These are phyloP conservation scores for Sapayoa aenigma DNA, from an alignment of 2,113 vertebrate species.

Conservation along the genomic window DNA sequence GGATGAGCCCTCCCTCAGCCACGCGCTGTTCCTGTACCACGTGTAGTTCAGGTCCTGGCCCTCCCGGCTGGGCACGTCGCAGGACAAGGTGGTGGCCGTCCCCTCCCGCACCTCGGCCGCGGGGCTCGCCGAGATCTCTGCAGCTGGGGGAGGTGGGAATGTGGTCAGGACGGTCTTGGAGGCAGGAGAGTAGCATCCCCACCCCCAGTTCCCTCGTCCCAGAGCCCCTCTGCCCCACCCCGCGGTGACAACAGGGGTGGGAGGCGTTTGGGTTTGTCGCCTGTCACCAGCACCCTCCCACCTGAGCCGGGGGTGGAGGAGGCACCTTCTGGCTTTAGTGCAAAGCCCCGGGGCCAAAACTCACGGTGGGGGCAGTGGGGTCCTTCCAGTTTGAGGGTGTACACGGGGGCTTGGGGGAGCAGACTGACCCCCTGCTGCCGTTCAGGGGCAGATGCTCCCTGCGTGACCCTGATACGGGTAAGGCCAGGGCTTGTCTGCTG, in stretches of 20 bases:
- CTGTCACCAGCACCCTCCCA: background rate
- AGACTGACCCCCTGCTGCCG: background rate
- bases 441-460: accelerated
- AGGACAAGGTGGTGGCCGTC: conserved; percentile 54
- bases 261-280: accelerated
- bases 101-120: conserved; percentile 51
- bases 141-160: background rate
- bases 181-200: accelerated
- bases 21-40: conserved; percentile 71
- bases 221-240: background rate
- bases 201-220: accelerated
- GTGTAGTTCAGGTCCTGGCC: conserved; percentile 51
- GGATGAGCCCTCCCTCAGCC: background rate
- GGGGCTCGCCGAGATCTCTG: conserved; percentile 42
- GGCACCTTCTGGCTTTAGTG: background rate
- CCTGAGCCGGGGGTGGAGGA: background rate
- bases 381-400: too few species aligned
- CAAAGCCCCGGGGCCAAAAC: background rate
- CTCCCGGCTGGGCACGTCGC: conserved; percentile 32
- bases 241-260: background rate
- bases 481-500: background rate
- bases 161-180: accelerated
- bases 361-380: background rate
- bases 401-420: accelerated
- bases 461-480: accelerated